Evolutionary conservation across 2,113 vertebrate genomes (phyloP).

Genomic region (Taxidea taxus): DNA sequence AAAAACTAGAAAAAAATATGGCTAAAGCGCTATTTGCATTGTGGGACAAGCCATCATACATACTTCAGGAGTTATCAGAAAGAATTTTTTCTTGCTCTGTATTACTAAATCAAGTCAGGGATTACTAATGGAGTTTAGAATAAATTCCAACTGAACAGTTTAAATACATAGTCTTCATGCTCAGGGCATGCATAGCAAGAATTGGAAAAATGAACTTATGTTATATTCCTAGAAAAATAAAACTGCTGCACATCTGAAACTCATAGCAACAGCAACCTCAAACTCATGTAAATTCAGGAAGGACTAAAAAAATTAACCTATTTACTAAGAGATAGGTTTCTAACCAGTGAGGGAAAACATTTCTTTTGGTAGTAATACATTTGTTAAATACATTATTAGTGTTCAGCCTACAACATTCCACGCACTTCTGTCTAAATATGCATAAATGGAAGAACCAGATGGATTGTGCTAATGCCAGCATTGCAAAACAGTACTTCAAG

Average conservation of each 20-base stretch:
- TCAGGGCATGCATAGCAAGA: background rate
- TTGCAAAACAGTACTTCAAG: slow-evolving; percentile 64
- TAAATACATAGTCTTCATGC: background rate
- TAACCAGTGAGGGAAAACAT: background rate
- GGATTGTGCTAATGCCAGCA: slow-evolving; percentile 44
- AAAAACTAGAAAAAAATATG: background rate
- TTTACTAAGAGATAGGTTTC: background rate
- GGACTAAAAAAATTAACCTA: background rate
- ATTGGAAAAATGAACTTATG: background rate
- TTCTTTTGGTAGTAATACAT: background rate
- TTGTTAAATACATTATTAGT: background rate
- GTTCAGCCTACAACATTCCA: slow-evolving; percentile 45
- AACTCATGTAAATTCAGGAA: background rate
- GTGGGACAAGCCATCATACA: background rate
- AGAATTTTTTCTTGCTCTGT: background rate
- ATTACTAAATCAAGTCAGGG: background rate
- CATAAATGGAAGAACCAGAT: slow-evolving; percentile 73
- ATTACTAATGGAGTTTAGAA: background rate
- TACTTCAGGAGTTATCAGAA: background rate
- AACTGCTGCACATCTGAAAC: background rate
- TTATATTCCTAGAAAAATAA: background rate
- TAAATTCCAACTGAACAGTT: background rate
- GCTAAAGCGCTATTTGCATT: background rate
- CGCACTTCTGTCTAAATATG: slow-evolving; percentile 40
- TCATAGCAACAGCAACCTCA: background rate